These are phyloP conservation scores for Chouioia cunea DNA, from an alignment of 2,888 invertebrate genomes.

Conservation along the genomic window DNA sequence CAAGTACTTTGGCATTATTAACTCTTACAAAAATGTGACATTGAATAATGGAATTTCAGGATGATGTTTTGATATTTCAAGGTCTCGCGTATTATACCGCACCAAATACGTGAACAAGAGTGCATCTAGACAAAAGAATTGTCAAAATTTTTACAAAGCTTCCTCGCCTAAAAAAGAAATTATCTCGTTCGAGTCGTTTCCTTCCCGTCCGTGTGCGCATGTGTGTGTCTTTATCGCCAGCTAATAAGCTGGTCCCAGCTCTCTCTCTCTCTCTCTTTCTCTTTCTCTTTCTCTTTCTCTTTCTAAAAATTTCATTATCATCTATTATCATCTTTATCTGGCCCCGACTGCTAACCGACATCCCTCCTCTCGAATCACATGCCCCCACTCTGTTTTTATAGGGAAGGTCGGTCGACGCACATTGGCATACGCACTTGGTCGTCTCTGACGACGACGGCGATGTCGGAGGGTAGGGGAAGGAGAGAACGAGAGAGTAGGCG, in stretches of 20 bases:
- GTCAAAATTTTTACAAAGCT: too few relatives aligned
- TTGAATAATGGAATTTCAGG: too few relatives aligned
- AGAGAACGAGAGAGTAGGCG: background rate
- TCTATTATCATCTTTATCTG: slow-evolving; percentile 34
- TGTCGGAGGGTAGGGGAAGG: background rate
- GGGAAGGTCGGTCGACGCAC: background rate
- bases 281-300: slow-evolving; percentile 1
- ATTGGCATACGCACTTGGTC: background rate
- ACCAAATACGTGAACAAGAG: too few relatives aligned
- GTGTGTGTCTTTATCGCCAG: too few relatives aligned
- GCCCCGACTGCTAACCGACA: slow-evolving; percentile 5
- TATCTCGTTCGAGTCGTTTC: too few relatives aligned
- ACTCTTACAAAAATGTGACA: too few relatives aligned
- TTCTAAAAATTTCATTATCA: slow-evolving; percentile 28
- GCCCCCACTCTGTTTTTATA: background rate
- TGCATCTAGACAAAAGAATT: too few relatives aligned
- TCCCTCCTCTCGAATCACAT: background rate
- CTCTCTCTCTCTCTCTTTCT: background rate
- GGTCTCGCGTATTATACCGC: too few relatives aligned
- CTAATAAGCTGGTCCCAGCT: background rate
- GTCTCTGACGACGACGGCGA: background rate
- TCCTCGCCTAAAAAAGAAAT: too few relatives aligned
- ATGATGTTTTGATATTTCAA: too few relatives aligned
- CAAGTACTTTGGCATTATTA: too few relatives aligned
- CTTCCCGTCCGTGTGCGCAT: too few relatives aligned